Base-by-base conservation (phyloP, 2,797 vertebrate genomes). In the Psittacula derbiana region DNA sequence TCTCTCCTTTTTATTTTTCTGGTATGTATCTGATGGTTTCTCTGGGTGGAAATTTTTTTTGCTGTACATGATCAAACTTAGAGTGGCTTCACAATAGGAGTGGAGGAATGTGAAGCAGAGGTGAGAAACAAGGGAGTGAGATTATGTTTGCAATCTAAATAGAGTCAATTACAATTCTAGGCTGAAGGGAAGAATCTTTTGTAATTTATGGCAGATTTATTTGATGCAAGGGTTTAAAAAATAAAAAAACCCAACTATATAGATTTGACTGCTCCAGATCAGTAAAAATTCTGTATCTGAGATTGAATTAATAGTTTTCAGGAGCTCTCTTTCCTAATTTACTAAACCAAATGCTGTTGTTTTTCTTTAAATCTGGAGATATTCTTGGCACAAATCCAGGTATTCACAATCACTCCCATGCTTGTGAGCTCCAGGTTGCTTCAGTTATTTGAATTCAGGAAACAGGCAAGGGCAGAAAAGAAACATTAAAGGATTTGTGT, bases 381-480 rank as follows among this genome's bases (percentile, higher is more conserved):
- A 92, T 80, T 90, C 72, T 85, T 97, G 89, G 85, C 87, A 92
- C 52, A 78, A 81, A 95, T 92, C 70, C 85, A 91, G 25, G 57
- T 66, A 89, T 78, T 96, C 73, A 92, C 88, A 94, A 88, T 96
- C 88, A 89, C 95, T 97, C 92, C 88, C 72, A 78, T 87, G 91
- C 94, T 93, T 58, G 61, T 87, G 65, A 94, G 73, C 70, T 62
- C 86, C 70, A 94, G 83, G 80, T 91, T 90, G 66, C 95, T 96
- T 70, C 88, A 91, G 90, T 74, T 88, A 72, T 95, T 94, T 92
- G 79, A 83, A 96, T 97, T 96, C 92, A 96, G 92, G 96, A 96
- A 98, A 96, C 85, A 86, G 90, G 91, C 58, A 93, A 67, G 94
- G 58, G 84, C 92, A 95, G 86, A 97, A 95, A 91, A 88, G 71